These are phyloP conservation scores for Ciona savignyi DNA, from an alignment of 23 tunicate species.

Conservation along the genomic window DNA sequence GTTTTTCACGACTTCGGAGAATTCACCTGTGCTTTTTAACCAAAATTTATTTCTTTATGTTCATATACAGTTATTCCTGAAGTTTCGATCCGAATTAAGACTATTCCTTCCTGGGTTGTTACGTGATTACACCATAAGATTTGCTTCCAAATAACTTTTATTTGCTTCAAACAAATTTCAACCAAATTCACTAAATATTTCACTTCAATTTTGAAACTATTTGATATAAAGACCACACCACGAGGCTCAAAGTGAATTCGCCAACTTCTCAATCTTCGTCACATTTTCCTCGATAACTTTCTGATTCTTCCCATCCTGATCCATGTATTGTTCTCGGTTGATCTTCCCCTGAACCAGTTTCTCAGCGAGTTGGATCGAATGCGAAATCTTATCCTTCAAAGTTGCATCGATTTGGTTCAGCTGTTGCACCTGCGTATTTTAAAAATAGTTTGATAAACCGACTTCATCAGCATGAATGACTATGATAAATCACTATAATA, in stretches of 20 bases:
- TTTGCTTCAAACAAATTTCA: not conserved
- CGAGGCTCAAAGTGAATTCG: not conserved
- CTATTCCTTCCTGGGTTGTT: too few relatives aligned
- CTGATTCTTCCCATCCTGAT: conserved; percentile 48
- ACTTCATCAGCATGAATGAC: too few relatives aligned
- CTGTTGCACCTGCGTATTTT: conserved; percentile 18
- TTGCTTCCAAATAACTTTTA: not conserved
- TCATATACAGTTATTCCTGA: too few relatives aligned
- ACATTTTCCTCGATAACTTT: conserved; percentile 40
- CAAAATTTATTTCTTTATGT: too few relatives aligned
- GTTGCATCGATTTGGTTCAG: conserved; percentile 47
- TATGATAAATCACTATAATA: too few relatives aligned
- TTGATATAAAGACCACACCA: too few relatives aligned
- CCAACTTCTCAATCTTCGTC: conserved; percentile 8
- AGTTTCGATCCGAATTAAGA: too few relatives aligned
- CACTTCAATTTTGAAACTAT: too few relatives aligned
- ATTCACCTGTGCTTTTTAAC: too few relatives aligned
- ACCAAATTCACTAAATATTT: not conserved
- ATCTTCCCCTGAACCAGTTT: conserved; percentile 45
- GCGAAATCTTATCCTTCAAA: conserved; percentile 50
- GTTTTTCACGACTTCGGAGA: too few relatives aligned
- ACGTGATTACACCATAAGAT: too few relatives aligned
- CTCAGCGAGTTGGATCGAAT: conserved; percentile 33
- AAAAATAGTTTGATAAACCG: not conserved
- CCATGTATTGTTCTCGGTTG: conserved; percentile 32